Evolutionary conservation across 1,140 invertebrate genomes (phyloP).

Genomic region (Mercenaria mercenaria): DNA sequence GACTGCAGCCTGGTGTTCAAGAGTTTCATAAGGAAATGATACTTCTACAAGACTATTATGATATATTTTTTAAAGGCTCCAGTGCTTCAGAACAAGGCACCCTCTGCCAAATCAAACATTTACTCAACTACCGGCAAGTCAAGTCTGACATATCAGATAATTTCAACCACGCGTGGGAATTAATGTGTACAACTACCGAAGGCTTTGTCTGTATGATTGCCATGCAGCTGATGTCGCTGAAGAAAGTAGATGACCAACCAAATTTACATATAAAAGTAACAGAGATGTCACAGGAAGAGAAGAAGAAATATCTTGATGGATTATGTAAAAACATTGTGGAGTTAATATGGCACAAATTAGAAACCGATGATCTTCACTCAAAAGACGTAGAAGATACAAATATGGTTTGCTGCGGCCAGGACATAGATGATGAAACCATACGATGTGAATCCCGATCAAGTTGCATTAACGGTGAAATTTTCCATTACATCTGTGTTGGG

Average conservation of each 20-base stretch:
- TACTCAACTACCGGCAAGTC: conserved; percentile 51
- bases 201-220: background rate
- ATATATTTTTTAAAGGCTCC: conserved; percentile 52
- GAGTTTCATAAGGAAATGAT: conserved; percentile 66
- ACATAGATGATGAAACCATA: too few relatives aligned
- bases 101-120: conserved; percentile 48
- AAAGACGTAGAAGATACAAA: background rate
- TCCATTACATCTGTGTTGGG: too few relatives aligned
- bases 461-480: too few relatives aligned
- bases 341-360: background rate
- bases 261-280: too few relatives aligned
- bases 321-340: background rate
- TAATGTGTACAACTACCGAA: background rate
- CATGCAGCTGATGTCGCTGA: background rate
- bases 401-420: too few relatives aligned
- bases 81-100: conserved; percentile 60
- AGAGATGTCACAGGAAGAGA: background rate
- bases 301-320: background rate
- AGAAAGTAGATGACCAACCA: too few relatives aligned
- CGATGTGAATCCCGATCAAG: too few relatives aligned
- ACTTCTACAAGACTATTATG: conserved; percentile 51
- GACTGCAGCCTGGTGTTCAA: conserved; percentile 39
- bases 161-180: conserved; percentile 47
- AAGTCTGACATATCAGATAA: conserved; percentile 41
- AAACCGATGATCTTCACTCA: background rate